These are phyloP conservation scores for Epinephelus lanceolatus DNA, from an alignment of 2,113 vertebrate species.

Conservation along the genomic window DNA sequence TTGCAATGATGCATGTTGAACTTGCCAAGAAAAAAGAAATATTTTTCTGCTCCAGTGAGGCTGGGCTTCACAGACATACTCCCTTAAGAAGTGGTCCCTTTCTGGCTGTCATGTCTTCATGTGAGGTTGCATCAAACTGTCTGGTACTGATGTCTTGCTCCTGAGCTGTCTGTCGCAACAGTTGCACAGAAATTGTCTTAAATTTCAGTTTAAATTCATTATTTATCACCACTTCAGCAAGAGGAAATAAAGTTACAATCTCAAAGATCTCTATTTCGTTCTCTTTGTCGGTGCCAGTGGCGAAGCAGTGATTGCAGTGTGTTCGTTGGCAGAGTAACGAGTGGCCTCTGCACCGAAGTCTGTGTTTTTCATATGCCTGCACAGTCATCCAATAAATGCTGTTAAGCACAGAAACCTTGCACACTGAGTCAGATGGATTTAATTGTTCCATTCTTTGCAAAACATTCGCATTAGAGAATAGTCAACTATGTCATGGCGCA, in stretches of 20 bases:
- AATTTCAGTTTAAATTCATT: background rate
- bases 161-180: background rate
- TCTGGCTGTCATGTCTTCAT: background rate
- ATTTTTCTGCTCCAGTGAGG: background rate
- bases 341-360: too few relatives aligned
- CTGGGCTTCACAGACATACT: background rate
- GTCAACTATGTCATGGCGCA: too few relatives aligned
- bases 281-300: too few relatives aligned
- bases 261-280: too few relatives aligned
- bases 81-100: slow-evolving; percentile 1
- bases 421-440: too few relatives aligned
- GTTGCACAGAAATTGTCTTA: background rate
- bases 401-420: too few relatives aligned
- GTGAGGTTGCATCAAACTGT: slow-evolving; percentile 16
- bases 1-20: background rate
- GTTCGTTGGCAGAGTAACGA: too few relatives aligned
- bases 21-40: background rate
- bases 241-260: background rate
- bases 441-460: too few relatives aligned
- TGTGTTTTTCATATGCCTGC: too few relatives aligned
- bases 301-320: too few relatives aligned
- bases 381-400: too few relatives aligned
- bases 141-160: background rate
- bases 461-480: too few relatives aligned
- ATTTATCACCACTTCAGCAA: background rate